Conservation (phyloP, 1,140 invertebrate species). For the Microvelia longipes region DNA sequence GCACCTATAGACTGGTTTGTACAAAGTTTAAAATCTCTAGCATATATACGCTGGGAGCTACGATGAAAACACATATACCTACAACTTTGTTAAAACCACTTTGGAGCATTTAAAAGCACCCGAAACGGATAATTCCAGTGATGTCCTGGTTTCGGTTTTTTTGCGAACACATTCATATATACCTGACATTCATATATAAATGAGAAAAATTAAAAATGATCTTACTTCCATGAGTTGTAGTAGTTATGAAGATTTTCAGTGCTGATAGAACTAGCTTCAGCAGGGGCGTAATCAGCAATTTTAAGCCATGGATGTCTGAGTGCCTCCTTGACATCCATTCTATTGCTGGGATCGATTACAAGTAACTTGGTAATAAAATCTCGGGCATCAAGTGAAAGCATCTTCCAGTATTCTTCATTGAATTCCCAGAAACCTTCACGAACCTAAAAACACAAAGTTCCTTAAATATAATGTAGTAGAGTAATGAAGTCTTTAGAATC, state of each 20-base stretch:
- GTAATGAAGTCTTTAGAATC: no score
- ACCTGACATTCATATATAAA: no score
- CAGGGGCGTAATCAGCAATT: conserved; percentile 42
- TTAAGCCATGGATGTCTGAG: conserved; percentile 78
- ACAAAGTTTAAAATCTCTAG: no score
- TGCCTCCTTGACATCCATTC: conserved; percentile 63
- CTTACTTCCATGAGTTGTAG: conserved; percentile 51
- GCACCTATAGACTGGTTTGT: no score
- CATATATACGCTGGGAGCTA: no score
- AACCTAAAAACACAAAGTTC: conserved; percentile 22
- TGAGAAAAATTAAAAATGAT: no score
- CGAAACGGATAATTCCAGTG: no score
- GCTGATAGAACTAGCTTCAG: conserved; percentile 51
- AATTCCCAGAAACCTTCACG: conserved; percentile 43
- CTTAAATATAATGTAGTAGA: conserved; percentile 28
- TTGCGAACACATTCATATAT: no score
- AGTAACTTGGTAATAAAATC: conserved; percentile 78
- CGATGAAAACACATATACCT: no score
- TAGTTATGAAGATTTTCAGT: conserved; percentile 45
- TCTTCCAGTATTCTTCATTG: conserved; percentile 43
- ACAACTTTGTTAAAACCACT: no score
- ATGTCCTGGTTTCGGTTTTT: no score
- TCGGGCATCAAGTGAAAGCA: conserved; percentile 59
- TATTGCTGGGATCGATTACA: conserved; percentile 50
- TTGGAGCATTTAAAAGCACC: no score